Conservation (phyloP, 2,888 invertebrate species). For the Sesamia inferens region DNA sequence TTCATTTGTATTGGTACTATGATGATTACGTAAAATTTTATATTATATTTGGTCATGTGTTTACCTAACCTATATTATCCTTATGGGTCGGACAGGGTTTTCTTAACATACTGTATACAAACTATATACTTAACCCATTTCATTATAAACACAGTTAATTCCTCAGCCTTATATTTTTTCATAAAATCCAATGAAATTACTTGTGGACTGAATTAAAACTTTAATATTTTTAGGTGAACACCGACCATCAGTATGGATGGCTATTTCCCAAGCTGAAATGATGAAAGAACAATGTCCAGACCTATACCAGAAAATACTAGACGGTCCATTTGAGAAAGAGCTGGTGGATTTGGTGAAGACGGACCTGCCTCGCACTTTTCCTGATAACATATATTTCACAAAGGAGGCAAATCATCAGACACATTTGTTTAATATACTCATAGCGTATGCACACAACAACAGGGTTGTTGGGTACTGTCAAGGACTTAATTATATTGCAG, state of each 20-base stretch:
- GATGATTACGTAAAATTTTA: too few relatives aligned
- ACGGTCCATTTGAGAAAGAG: conserved; percentile 92
- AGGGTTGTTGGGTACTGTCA: conserved; percentile 97
- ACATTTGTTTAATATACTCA: conserved; percentile 95
- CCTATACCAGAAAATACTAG: conserved; percentile 92
- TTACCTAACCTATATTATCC: too few relatives aligned
- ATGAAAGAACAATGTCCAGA: conserved; percentile 91
- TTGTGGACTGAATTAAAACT: neutral
- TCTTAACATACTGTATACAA: too few relatives aligned
- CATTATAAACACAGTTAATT: neutral
- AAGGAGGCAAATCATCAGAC: conserved; percentile 93
- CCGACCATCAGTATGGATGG: conserved; percentile 95
- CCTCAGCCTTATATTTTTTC: neutral
- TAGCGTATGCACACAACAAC: conserved; percentile 97
- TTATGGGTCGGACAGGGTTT: too few relatives aligned
- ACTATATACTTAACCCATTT: neutral
- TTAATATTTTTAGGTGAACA: conserved; percentile 84
- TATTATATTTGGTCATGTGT: too few relatives aligned
- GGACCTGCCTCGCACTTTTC: conserved; percentile 98
- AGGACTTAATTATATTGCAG: conserved; percentile 98
- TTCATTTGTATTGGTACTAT: too few relatives aligned
- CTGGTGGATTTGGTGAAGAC: conserved; percentile 95
- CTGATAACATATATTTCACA: conserved; percentile 97
- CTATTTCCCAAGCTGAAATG: conserved; percentile 94
- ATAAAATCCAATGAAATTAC: neutral